Evolutionary conservation across 2,113 vertebrate genomes (phyloP).

Genomic region (Aegotheles bennettii): DNA sequence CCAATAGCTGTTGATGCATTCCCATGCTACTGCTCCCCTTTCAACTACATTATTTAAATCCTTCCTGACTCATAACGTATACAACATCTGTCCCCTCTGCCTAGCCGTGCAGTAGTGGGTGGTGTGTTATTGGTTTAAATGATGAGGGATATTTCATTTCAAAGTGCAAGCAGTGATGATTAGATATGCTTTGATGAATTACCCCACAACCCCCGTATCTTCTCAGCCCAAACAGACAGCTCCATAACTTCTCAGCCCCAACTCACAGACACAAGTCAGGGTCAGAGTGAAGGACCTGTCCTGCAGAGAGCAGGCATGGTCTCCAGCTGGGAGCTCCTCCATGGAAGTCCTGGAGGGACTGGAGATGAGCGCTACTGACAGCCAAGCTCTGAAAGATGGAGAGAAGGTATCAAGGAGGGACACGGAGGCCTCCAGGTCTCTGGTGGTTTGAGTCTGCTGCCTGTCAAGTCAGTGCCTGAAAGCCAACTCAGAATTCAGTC

Average conservation of each 20-base stretch:
- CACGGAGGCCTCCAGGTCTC: not conserved
- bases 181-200: not conserved
- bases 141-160: not conserved
- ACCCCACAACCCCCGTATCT: not conserved
- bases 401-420: not conserved
- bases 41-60: not conserved
- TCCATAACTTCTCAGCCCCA: not conserved
- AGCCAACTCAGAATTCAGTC: not conserved
- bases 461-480: rapidly evolving
- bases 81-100: not conserved
- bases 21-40: not conserved
- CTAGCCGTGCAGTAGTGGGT: rapidly evolving
- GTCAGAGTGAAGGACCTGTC: not conserved
- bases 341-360: not conserved
- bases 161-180: not conserved
- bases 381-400: rapidly evolving
- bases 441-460: not conserved
- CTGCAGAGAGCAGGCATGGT: not conserved
- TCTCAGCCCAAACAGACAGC: not conserved
- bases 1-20: not conserved
- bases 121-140: not conserved
- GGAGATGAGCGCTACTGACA: not conserved
- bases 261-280: not conserved
- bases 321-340: not conserved
- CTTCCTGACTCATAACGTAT: not conserved